Percentiles rank a stretch among this genome's conserved stretches.
phyloP scores from a whole-genome alignment of 1,140 invertebrate species.

The Coelopa frigida region DNA sequence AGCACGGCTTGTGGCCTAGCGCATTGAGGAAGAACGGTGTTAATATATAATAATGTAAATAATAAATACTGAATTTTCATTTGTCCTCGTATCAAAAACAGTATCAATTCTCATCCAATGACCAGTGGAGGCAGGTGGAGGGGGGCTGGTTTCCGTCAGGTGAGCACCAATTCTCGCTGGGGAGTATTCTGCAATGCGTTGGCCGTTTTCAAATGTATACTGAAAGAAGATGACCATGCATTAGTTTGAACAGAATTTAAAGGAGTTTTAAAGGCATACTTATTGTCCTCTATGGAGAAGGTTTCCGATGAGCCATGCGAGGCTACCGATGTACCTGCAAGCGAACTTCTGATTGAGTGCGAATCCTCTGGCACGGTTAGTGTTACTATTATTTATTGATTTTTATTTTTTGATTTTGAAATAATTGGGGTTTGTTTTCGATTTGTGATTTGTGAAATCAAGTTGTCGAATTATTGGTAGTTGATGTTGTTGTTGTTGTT shows the following conservation, averaged over 20 bases:
- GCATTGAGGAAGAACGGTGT: too few relatives aligned
- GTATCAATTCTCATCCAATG: slow-evolving; percentile 35
- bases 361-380: slow-evolving; percentile 43
- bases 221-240: slow-evolving; percentile 8
- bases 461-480: slow-evolving; percentile 11
- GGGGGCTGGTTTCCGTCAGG: slow-evolving; percentile 27
- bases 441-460: slow-evolving; percentile 4
- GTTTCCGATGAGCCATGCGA: slow-evolving; percentile 42
- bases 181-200: slow-evolving; percentile 39
- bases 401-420: slow-evolving; percentile 15
- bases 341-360: slow-evolving; percentile 44
- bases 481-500: neutral
- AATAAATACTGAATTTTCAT: too few relatives aligned
- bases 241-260: neutral
- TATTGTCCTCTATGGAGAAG: slow-evolving; percentile 43
- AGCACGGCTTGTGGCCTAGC: too few relatives aligned
- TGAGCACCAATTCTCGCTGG: slow-evolving; percentile 33
- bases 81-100: too few relatives aligned
- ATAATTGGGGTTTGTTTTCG: neutral
- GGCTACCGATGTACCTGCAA: slow-evolving; percentile 45
- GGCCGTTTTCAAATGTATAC: slow-evolving; percentile 38
- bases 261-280: slow-evolving; percentile 20
- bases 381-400: slow-evolving; percentile 32
- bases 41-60: too few relatives aligned
- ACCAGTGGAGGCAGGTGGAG: slow-evolving; percentile 30